These are phyloP conservation scores for Leucophenga maculata DNA, from an alignment of 2,888 invertebrate species.

Conservation along the genomic window DNA sequence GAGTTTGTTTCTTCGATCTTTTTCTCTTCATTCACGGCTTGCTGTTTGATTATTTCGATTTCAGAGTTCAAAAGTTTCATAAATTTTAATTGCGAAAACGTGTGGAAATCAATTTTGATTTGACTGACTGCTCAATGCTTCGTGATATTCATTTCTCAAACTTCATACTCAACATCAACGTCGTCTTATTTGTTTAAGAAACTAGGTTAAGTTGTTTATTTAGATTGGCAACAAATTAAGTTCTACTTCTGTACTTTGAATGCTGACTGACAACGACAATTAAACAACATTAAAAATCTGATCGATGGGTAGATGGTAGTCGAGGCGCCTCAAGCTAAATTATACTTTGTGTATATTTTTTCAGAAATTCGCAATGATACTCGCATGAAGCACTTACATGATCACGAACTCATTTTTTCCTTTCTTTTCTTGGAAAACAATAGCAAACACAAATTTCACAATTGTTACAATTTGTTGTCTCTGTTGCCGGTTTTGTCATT, in stretches of 20 bases:
- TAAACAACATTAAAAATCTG: background rate
- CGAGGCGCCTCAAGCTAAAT: no score
- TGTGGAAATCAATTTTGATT: constrained; percentile 39
- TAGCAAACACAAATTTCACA: background rate
- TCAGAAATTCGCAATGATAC: background rate
- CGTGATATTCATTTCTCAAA: background rate
- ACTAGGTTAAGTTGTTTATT: constrained; percentile 38
- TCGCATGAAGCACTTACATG: background rate
- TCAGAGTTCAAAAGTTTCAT: constrained; percentile 57
- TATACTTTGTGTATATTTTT: no score
- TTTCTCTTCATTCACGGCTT: background rate
- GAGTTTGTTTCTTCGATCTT: constrained; percentile 8
- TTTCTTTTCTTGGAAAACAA: background rate
- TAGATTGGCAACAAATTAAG: constrained; percentile 28
- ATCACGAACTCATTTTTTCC: background rate
- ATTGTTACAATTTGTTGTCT: background rate
- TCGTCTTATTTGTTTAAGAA: constrained; percentile 14
- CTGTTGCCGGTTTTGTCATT: background rate
- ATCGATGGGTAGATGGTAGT: background rate
- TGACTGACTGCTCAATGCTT: constrained; percentile 7
- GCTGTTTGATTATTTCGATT: background rate
- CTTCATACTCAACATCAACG: background rate
- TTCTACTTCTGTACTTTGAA: background rate
- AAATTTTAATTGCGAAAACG: constrained; percentile 68
- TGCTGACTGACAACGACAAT: background rate